Base-by-base conservation (phyloP, 2,113 vertebrate species). In the Tragulus kanchil region DNA sequence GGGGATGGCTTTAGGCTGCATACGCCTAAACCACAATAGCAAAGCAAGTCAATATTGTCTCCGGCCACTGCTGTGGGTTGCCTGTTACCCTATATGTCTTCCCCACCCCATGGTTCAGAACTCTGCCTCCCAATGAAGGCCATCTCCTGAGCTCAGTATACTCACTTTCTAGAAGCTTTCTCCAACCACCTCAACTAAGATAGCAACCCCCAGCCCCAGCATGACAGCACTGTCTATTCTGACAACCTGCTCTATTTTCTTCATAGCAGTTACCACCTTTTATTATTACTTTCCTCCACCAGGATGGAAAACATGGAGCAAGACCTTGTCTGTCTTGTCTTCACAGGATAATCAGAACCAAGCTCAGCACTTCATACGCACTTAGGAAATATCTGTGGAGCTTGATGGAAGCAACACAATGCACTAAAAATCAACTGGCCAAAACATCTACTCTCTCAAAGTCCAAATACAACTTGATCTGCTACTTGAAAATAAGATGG, bases 331-430 rank as follows among this genome's bases (percentile, higher is more conserved):
- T 96, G 45, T 93, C 61, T 89, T 89, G 25, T 69, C 88, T 65
- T 93, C 71, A 52, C 15, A 19, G 31, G 73, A 48, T 64, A 92
- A 94, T 78, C 71, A 91, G 50, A 86, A 78, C 78, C 89, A 95
- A 93, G n/a, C n/a, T 31, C 65, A 90, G 64, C 78, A 83, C 19
- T 86, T 91, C 67, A 91, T 56, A 89, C 64, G 45, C 93, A 95
- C 73, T 95, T 50, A 94, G 88, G 77, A 97, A 95, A 94, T 95
- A 91, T 91, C 71, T 94, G 86, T 93, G 50, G 58, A 94, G 78
- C 65, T 90, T 97, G 96, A 94, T 64, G 84, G 91, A 96, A 97
- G 25, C 64, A 89, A 52, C 19, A 21, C 42, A 52, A 67, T 36
- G 77, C 85, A 61, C 67, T 96, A 36, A 58, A 96, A 97, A 90